These are phyloP conservation scores for Octopus bimaculoides DNA, from an alignment of 1,140 invertebrate species.

Conservation along the genomic window DNA sequence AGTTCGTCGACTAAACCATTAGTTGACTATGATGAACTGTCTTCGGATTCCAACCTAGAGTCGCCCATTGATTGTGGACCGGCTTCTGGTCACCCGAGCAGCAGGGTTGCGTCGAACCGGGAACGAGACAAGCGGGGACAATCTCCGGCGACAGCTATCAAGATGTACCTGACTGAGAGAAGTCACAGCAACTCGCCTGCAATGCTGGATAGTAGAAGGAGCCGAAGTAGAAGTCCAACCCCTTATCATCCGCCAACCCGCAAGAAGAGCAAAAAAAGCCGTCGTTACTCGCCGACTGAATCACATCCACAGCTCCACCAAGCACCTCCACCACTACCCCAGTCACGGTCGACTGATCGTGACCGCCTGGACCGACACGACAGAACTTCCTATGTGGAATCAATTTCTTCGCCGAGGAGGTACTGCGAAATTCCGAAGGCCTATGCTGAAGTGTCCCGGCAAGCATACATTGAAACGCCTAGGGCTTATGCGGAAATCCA, in stretches of 20 bases:
- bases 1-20: constrained; percentile 30
- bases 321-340: constrained; percentile 7
- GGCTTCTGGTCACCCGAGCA: constrained; percentile 11
- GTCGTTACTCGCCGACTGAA: constrained; percentile 37
- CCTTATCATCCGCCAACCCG: constrained; percentile 25
- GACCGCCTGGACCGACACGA: constrained; percentile 1
- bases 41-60: constrained; percentile 42
- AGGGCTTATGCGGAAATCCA: constrained; percentile 31
- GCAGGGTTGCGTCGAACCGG: constrained; percentile 23
- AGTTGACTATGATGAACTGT: constrained; percentile 53
- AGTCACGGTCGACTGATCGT: background rate
- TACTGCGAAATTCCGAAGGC: constrained; percentile 24
- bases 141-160: constrained; percentile 43
- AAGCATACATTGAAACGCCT: constrained; percentile 26
- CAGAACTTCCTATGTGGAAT: background rate
- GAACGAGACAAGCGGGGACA: constrained; percentile 24
- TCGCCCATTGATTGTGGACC: constrained; percentile 12
- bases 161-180: constrained; percentile 38
- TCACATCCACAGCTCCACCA: constrained; percentile 8
- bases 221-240: constrained; percentile 28
- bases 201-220: constrained; percentile 16
- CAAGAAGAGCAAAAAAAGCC: constrained; percentile 33
- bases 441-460: constrained; percentile 19
- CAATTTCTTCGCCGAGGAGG: background rate
- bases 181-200: constrained; percentile 44